A percentile compares a stretch with the other conserved stretches of the same genome.
Conservation (phyloP, 2,888 invertebrate genomes). For the Heliconius ismenius region DNA sequence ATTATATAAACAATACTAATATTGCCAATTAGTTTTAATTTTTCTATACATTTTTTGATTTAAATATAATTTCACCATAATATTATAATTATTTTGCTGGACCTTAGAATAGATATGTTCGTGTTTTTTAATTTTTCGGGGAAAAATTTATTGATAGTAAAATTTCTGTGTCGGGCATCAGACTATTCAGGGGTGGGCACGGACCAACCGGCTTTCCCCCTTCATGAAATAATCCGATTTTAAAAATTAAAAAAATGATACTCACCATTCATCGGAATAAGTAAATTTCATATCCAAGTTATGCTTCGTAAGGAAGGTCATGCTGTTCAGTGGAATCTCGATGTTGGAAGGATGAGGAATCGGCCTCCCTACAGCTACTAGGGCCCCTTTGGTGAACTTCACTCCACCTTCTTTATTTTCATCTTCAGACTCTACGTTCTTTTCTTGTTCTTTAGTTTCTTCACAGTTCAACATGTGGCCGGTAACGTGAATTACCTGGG, state of each 20-base stretch:
- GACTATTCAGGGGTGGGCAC: too few species aligned
- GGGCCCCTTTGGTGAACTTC: slow-evolving; percentile 70
- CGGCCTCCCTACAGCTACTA: slow-evolving; percentile 89
- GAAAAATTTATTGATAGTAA: too few species aligned
- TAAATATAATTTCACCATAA: too few species aligned
- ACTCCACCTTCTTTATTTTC: slow-evolving; percentile 62
- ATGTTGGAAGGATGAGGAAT: slow-evolving; percentile 96
- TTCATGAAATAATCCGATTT: too few species aligned
- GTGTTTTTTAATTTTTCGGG: too few species aligned
- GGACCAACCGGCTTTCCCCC: too few species aligned
- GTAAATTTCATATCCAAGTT: slow-evolving; percentile 97
- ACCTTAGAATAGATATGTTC: not conserved
- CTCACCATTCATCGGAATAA: slow-evolving; percentile 96
- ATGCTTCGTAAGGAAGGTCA: slow-evolving; percentile 95
- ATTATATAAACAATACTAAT: too few species aligned
- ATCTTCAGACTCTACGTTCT: slow-evolving; percentile 55
- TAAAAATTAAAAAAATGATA: slow-evolving; percentile 44
- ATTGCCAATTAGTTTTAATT: not conserved
- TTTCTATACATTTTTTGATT: not conserved
- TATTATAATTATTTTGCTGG: too few species aligned
- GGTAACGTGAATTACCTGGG: slow-evolving; percentile 93
- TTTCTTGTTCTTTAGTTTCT: slow-evolving; percentile 52
- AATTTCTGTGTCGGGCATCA: too few species aligned
- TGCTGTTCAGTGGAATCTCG: slow-evolving; percentile 92
- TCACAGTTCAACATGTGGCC: slow-evolving; percentile 86